Evolutionary conservation across 1,140 invertebrate species (phyloP), one percentile per base, ranked within the genome.

Genomic region (Limonius californicus): DNA sequence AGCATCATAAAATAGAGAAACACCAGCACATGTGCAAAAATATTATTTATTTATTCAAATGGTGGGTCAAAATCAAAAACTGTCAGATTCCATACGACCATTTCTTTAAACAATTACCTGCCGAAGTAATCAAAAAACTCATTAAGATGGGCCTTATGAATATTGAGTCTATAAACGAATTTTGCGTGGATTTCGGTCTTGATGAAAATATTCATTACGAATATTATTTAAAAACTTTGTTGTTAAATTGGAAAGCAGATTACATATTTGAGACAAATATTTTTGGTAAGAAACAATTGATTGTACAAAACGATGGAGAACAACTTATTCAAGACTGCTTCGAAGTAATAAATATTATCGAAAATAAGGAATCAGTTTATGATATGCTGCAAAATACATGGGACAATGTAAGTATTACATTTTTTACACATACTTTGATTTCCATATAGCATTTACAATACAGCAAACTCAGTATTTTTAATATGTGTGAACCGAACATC

Each of bases 231-330:
- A 65, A 59, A 39, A 59, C 59, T 16, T 8, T 62, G 11, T 50
- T 74, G 14, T 19, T 66, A n/a, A 67, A 68, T 15, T 74, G 72
- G 72, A 64, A 69, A 45, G 70, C 70, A 0, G 57, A 69, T n/a
- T 66, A 72, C 27, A 63, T 67, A 59, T 59, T 68, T 32, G 27
- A 32, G 23, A 57, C 21, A 3, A 61, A 68, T 45, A 12, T 58
- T 9, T n/a, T 43, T 27, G 65, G 65, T 30, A 63, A 64, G 18
- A 54, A 18, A 43, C 54, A 21, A 14, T 32, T 69, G 39, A 42
- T 64, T 1, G 35, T 72, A 1, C 59, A 68, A 57, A 65, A 64
- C 27, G 18, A 56, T 16, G 63, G 65, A 42, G 21, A 57, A 6
- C 56, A 59, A 7, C 58, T 73, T n/a, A 30, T 60, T 16, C 8